Base-by-base conservation (phyloP, 2,888 invertebrate genomes). In the Troglohyphantes excavatus region DNA sequence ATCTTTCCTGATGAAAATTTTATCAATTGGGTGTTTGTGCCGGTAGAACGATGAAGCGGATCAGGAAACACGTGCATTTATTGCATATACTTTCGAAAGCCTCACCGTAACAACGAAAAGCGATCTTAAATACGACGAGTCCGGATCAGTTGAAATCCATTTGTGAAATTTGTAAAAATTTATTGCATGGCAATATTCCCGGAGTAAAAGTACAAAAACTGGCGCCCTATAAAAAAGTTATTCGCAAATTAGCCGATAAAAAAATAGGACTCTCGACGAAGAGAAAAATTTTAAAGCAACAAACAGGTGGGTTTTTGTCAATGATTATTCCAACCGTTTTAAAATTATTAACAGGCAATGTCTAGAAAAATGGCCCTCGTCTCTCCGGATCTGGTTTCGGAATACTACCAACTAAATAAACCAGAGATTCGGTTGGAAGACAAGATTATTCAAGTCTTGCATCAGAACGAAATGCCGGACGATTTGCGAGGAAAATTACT, bases 331-430 rank as follows among this genome's bases (percentile, higher is more conserved):
- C 67, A 39, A 33, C 43, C 61, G 63, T 78, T 63, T 78, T 78
- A 27, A 63, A 65, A 13, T n/a, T 79, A 11, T 9, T 67, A 19
- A 26, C 19, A 27, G 79, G 79, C 21, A 21, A 72, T 72, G 67
- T 23, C 67, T 23, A 19, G 21, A 33, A 76, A 29, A 27, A 76
- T 76, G 75, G 29, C 75, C 5, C 19, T 29, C 21, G 72, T 72
- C 1, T 11, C 59, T 33, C 63, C 33, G 11, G 76, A 76, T 0
- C 76, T 76, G 9, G 61, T 76, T 11, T 63, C 61, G 5, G 61
- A 76, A 76, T 76, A 76, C 21, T 76, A 76, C 21, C 61, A 76
- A 33, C n/a, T 76, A 11, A 76, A 61, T 13, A 61, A 76, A 76
- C 78, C 65, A 26, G 65, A 78, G 17, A 65, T 78, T 26, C 29